These are phyloP conservation scores for Tethya wilhelma DNA, from an alignment of 37 sponge, comb jelly and placozoan species.

Conservation along the genomic window DNA sequence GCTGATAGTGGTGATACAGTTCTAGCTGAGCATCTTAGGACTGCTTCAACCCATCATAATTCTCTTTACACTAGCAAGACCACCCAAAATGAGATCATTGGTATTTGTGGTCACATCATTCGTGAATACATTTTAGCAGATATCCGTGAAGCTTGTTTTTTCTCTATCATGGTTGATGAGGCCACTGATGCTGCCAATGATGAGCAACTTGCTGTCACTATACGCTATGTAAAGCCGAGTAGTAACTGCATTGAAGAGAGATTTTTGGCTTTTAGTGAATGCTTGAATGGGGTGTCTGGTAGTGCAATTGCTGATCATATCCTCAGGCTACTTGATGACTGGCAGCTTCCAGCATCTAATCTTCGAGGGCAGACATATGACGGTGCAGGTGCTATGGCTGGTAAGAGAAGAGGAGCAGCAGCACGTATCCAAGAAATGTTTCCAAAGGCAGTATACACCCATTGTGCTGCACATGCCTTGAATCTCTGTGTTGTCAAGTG, in stretches of 20 bases:
- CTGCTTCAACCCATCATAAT: conserved; percentile 47
- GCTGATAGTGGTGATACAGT: conserved; percentile 45
- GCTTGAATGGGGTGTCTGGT: conserved; percentile 49
- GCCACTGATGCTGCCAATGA: conserved; percentile 38
- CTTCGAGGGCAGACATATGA: conserved; percentile 50
- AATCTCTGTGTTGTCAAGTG: conserved; percentile 64
- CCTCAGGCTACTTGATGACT: conserved; percentile 4
- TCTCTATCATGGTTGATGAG: conserved; percentile 29
- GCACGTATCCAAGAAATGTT: conserved; percentile 29
- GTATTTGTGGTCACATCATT: conserved; percentile 6
- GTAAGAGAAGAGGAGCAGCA: conserved; percentile 37
- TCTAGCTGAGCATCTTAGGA: conserved; percentile 37
- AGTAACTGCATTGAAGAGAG: conserved; percentile 30
- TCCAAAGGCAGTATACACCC: conserved; percentile 42
- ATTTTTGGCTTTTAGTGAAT: conserved; percentile 40
- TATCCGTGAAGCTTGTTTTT: conserved; percentile 30
- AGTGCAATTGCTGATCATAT: conserved; percentile 52
- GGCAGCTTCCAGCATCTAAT: conserved; percentile 20
- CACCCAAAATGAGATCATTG: conserved; percentile 57
- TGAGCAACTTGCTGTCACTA: conserved; percentile 26
- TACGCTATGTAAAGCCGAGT: conserved; percentile 6
- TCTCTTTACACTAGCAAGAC: conserved; percentile 41
- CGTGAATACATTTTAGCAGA: conserved; percentile 24
- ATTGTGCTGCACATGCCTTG: conserved; percentile 36
- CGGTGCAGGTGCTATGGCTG: conserved; percentile 59